phyloP scores from a whole-genome alignment of 2,113 vertebrate genomes.

The Struthio camelus region DNA sequence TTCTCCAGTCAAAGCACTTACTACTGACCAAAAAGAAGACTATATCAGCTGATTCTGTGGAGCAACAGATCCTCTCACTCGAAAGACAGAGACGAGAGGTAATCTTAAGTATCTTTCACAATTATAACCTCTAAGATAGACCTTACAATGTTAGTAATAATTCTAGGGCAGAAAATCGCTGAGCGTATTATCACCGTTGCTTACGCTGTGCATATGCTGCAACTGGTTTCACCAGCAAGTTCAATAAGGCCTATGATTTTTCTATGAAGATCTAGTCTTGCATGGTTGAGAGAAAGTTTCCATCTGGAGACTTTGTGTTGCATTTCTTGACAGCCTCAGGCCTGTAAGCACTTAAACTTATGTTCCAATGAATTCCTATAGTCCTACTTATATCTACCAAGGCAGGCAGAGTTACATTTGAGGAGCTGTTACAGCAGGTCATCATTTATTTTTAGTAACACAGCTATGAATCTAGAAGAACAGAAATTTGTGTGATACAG shows the following conservation, averaged over 20 bases:
- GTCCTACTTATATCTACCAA: neutral
- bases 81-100: slow-evolving; percentile 79
- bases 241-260: neutral
- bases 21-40: slow-evolving; percentile 54
- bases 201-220: neutral
- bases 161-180: neutral
- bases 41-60: neutral
- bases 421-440: no score
- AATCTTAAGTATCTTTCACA: neutral
- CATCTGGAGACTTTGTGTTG: neutral
- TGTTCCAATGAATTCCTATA: neutral
- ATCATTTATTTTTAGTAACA: no score
- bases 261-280: neutral
- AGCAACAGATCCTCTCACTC: slow-evolving; percentile 68
- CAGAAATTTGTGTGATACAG: neutral
- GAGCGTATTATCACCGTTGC: neutral
- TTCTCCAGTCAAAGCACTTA: slow-evolving; percentile 14
- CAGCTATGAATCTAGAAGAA: neutral
- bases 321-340: neutral
- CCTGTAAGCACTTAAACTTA: neutral
- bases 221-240: neutral
- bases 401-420: neutral
- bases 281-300: neutral
- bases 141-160: neutral
- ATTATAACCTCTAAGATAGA: neutral